Conservation (phyloP, 2,797 vertebrate genomes). For the Microchirus variegatus region DNA sequence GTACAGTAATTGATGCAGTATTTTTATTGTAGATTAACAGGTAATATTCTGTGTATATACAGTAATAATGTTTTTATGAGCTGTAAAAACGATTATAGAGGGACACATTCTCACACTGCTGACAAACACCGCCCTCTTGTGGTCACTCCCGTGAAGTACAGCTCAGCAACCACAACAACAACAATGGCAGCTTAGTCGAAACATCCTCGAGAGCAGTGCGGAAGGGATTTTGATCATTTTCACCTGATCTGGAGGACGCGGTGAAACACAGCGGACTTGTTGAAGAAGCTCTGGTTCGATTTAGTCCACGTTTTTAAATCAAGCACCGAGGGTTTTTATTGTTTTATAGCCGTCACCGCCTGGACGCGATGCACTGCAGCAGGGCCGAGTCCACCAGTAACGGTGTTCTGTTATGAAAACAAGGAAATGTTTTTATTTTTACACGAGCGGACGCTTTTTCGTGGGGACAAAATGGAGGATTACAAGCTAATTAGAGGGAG, state of each 20-base stretch:
- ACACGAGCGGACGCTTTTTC: not conserved
- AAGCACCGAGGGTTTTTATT: no score
- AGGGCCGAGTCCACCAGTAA: not conserved
- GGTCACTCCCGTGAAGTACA: not conserved
- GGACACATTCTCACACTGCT: no score
- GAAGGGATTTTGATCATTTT: not conserved
- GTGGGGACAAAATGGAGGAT: not conserved
- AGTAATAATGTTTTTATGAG: no score
- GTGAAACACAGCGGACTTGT: not conserved
- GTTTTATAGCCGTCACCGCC: not conserved
- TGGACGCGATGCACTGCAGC: not conserved
- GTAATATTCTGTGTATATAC: no score
- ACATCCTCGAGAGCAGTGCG: not conserved
- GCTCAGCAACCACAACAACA: not conserved
- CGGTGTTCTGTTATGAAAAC: not conserved
- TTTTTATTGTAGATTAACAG: no score
- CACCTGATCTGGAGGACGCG: not conserved
- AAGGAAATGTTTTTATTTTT: not conserved
- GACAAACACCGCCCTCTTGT: slow-evolving; percentile 14
- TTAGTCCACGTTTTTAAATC: not conserved
- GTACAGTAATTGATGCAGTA: no score
- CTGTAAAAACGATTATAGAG: no score
- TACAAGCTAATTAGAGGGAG: not conserved
- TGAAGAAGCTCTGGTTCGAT: rapidly evolving
- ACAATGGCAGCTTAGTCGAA: slow-evolving; percentile 11